Conservation (phyloP, 2,888 invertebrate species). For the Campoletis raptor region DNA sequence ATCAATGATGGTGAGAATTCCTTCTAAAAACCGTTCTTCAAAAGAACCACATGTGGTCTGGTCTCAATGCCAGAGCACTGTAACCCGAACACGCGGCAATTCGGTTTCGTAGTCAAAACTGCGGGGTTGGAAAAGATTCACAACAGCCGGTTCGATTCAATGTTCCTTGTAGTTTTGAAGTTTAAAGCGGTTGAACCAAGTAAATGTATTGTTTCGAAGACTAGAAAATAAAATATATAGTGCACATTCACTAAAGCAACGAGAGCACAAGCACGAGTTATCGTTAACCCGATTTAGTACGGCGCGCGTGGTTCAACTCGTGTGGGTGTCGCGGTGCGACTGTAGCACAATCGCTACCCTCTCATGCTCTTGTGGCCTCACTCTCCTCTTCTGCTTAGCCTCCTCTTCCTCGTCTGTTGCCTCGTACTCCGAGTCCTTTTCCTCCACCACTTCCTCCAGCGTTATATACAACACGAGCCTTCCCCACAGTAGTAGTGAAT, state of each 20-base stretch:
- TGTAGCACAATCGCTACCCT: constrained; percentile 84
- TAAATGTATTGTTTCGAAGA: not conserved
- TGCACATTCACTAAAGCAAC: constrained; percentile 45
- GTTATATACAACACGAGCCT: constrained; percentile 36
- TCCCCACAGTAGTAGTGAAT: constrained; percentile 39
- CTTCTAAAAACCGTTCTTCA: constrained; percentile 22
- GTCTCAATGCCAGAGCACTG: constrained; percentile 75
- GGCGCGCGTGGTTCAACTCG: constrained; percentile 81
- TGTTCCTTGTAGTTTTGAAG: not conserved
- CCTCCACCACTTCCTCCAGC: constrained; percentile 51
- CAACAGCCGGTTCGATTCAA: not conserved
- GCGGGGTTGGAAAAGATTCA: not conserved
- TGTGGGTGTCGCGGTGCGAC: constrained; percentile 84
- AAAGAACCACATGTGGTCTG: constrained; percentile 64
- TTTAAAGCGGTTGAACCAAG: not conserved
- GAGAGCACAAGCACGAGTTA: constrained; percentile 58
- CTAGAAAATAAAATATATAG: constrained; percentile 44
- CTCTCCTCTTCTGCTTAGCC: constrained; percentile 63
- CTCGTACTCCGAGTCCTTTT: constrained; percentile 60
- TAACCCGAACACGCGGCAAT: constrained; percentile 41
- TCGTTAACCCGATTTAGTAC: constrained; percentile 31
- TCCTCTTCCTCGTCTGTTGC: constrained; percentile 40
- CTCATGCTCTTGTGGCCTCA: constrained; percentile 75
- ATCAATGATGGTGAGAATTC: constrained; percentile 15
- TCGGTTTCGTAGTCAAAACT: constrained; percentile 2